Base-by-base conservation (phyloP, 1,140 invertebrate genomes). In the Leptinotarsa defecta region DNA sequence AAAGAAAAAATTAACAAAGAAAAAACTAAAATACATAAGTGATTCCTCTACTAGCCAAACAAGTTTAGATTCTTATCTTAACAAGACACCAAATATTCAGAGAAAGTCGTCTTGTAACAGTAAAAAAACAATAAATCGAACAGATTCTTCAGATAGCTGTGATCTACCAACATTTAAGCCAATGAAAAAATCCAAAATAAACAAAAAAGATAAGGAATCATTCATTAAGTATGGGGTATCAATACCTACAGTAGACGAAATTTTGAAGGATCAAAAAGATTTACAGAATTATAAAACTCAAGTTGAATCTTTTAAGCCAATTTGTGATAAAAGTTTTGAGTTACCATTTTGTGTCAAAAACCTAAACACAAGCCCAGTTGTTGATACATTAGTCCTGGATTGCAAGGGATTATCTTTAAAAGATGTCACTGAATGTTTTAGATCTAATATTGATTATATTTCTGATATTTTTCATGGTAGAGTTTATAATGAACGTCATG, bases 391-490 rank as follows among this genome's bases (percentile, higher is more conserved):
- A 13, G 49, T 65, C 20, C 63, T 80, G n/a, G 79, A 79, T 69
- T 81, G 80, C 77, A 80, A 80, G 74, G 74, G 76, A 67, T 67
- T 81, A 49, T 64, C 77, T 67, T 13, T 34, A 8, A n/a, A 74
- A 20, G 73, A 80, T 6, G 49, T 81, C 13, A 69, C 48, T 49
- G 24, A 74, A 48, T n/a, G 24, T 24, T 80, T 81, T 67, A 34
- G 72, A 34, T 61, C 64, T 19, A 72, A 80, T 68, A 24, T 74
- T 15, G 8, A 20, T 24, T 79, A 52, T 70, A 49, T 79, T 22
- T 17, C n/a, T 17, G 62, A 68, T 71, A 79, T 81, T 63, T 74
- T 79, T 20, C 63, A 68, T 24, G 79, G 76, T 20, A 78, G 67
- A 13, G 68, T 43, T 20, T 72, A 61, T 48, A 76, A 73, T 34